Evolutionary conservation across 2,113 vertebrate species (phyloP).

Genomic region (Epinephelus moara): DNA sequence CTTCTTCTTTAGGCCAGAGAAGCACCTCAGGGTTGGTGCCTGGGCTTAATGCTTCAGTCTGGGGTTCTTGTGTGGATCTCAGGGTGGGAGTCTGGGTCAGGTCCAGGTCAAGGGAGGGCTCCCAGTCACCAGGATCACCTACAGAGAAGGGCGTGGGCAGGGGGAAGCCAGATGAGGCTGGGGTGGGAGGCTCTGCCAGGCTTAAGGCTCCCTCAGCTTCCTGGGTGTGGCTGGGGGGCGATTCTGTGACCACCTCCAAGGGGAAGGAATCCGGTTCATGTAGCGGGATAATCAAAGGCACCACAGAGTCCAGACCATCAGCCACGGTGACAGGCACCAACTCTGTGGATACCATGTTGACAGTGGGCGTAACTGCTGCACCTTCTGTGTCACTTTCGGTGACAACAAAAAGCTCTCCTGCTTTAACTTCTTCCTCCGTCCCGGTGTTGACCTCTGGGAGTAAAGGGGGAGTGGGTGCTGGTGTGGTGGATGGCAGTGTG

Average conservation of each 20-base stretch:
- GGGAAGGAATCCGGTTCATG: conserved; percentile 44
- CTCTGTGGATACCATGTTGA: conserved; percentile 1
- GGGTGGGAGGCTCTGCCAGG: conserved; percentile 66
- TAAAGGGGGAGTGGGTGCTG: neutral
- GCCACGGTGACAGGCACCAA: conserved; percentile 56
- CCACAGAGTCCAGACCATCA: conserved; percentile 47
- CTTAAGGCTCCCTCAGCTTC: conserved; percentile 59
- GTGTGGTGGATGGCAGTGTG: conserved; percentile 15
- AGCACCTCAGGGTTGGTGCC: conserved; percentile 77
- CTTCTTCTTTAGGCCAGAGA: conserved; percentile 81
- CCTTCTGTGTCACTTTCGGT: conserved; percentile 29
- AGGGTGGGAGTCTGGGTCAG: conserved; percentile 61
- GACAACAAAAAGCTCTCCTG: conserved; percentile 30
- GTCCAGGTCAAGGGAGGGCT: conserved; percentile 65
- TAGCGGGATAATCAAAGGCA: conserved; percentile 58
- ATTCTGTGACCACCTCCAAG: conserved; percentile 68
- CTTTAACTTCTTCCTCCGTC: conserved; percentile 18
- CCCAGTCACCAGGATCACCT: conserved; percentile 65
- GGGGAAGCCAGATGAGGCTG: conserved; percentile 70
- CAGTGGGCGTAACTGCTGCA: conserved; percentile 24
- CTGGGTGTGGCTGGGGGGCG: conserved; percentile 52
- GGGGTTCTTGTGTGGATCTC: conserved; percentile 44
- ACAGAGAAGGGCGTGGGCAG: conserved; percentile 64
- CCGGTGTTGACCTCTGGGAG: conserved; percentile 33
- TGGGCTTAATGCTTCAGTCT: conserved; percentile 44